Evolutionary conservation across 2,797 vertebrate species (phyloP).

Genomic region (Labeo calbasu): DNA sequence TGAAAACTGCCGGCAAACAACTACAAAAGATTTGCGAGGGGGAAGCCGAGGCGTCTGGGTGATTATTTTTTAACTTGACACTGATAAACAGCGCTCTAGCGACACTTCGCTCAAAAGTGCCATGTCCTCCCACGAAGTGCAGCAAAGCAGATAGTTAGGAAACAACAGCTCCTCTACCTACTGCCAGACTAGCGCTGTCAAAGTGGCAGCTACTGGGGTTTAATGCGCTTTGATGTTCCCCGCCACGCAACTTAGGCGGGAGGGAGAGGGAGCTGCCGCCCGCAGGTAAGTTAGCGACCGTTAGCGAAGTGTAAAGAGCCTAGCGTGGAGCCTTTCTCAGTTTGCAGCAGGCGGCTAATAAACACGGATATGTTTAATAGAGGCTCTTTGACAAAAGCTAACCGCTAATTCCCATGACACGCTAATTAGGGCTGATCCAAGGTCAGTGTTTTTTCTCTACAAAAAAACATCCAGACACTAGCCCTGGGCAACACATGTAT

Average conservation of each 20-base stretch:
- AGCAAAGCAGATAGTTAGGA: slow-evolving; percentile 57
- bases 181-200: slow-evolving; percentile 53
- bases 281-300: slow-evolving; percentile 40
- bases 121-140: slow-evolving; percentile 56
- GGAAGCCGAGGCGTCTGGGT: slow-evolving; percentile 45
- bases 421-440: slow-evolving; percentile 22
- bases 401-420: slow-evolving; percentile 15
- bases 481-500: slow-evolving; percentile 28
- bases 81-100: slow-evolving; percentile 55
- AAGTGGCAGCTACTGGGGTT: slow-evolving; percentile 52
- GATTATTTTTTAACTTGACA: slow-evolving; percentile 56
- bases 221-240: slow-evolving; percentile 54
- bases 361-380: slow-evolving; percentile 37
- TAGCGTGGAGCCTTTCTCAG: slow-evolving; percentile 31
- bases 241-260: slow-evolving; percentile 19
- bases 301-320: slow-evolving; percentile 33
- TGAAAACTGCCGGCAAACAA: slow-evolving; percentile 52
- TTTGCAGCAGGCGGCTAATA: slow-evolving; percentile 26
- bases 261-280: slow-evolving; percentile 31
- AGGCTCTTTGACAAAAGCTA: slow-evolving; percentile 22
- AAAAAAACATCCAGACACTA: slow-evolving; percentile 16
- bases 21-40: slow-evolving; percentile 46
- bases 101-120: slow-evolving; percentile 54
- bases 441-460: background rate
- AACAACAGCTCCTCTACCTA: slow-evolving; percentile 52